phyloP scores from a whole-genome alignment of 2,113 vertebrate species.

The Hymenochirus boettgeri region DNA sequence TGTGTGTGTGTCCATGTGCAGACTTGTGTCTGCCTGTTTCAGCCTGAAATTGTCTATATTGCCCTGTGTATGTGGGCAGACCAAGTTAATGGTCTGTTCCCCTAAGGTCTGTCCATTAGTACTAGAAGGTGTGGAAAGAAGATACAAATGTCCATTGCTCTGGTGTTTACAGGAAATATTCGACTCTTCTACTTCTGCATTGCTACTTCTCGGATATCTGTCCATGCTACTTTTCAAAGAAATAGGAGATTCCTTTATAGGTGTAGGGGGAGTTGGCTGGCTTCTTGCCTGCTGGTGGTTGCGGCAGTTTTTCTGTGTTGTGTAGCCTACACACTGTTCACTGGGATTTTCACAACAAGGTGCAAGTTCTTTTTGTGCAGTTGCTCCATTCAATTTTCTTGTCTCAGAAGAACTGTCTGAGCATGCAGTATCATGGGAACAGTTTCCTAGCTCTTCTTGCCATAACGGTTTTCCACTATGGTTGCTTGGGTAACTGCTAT shows the following conservation, averaged over 20 bases:
- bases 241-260: conserved; percentile 53
- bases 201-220: conserved; percentile 61
- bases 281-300: conserved; percentile 53
- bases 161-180: conserved; percentile 64
- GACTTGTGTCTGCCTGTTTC: conserved; percentile 51
- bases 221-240: conserved; percentile 53
- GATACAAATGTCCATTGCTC: conserved; percentile 68
- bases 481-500: conserved; percentile 48
- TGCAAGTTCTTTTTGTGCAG: conserved; percentile 61
- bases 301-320: conserved; percentile 53
- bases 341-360: conserved; percentile 61
- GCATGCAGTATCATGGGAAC: conserved; percentile 53
- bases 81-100: conserved; percentile 51
- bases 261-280: conserved; percentile 50
- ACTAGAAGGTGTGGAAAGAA: conserved; percentile 54
- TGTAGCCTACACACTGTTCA: conserved; percentile 44
- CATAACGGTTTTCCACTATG: conserved; percentile 51
- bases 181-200: conserved; percentile 58
- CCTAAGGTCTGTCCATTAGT: conserved; percentile 65
- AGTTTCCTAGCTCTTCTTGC: conserved; percentile 56
- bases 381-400: conserved; percentile 72
- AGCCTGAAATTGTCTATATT: conserved; percentile 57
- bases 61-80: conserved; percentile 56
- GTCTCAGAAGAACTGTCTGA: conserved; percentile 64
- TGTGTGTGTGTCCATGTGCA: conserved; percentile 65